Evolutionary conservation across 2,797 vertebrate genomes (phyloP).

Genomic region (Amniataba percoides): DNA sequence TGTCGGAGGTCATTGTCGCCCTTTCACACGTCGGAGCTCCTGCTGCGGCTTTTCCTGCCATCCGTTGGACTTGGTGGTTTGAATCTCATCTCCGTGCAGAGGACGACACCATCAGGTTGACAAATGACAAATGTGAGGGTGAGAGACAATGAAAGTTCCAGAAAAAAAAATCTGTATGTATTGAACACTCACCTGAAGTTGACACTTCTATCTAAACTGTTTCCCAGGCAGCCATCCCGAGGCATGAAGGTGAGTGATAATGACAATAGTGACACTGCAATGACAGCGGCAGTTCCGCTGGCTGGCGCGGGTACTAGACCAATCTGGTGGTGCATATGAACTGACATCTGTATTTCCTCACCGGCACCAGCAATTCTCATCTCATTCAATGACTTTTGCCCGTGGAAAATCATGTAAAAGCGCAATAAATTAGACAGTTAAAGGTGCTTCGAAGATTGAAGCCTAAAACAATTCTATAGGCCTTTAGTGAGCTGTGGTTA

Average conservation of each 20-base stretch:
- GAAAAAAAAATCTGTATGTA: conserved; percentile 43
- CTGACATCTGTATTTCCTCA: conserved; percentile 36
- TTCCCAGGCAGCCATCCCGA: conserved; percentile 42
- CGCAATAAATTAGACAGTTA: neutral
- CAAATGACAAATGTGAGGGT: conserved; percentile 61
- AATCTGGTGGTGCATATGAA: conserved; percentile 36
- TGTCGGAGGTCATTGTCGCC: conserved; percentile 61
- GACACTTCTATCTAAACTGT: conserved; percentile 56
- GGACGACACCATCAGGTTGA: conserved; percentile 19
- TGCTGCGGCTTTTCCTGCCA: conserved; percentile 49
- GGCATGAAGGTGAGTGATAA: conserved; percentile 64
- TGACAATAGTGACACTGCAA: conserved; percentile 42
- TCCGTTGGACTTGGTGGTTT: conserved; percentile 12
- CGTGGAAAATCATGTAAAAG: conserved; percentile 9
- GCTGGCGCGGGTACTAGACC: conserved; percentile 34
- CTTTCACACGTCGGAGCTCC: conserved; percentile 49
- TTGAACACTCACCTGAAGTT: conserved; percentile 24
- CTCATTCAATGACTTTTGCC: neutral
- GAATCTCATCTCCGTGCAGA: conserved; percentile 23
- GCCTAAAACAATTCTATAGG: neutral
- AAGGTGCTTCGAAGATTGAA: conserved; percentile 15
- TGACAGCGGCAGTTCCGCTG: conserved; percentile 33
- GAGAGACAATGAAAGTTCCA: conserved; percentile 56
- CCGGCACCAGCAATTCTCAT: neutral
- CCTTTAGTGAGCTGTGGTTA: neutral